phyloP scores from a whole-genome alignment of 2,113 vertebrate genomes.

The Vidua chalybeata region DNA sequence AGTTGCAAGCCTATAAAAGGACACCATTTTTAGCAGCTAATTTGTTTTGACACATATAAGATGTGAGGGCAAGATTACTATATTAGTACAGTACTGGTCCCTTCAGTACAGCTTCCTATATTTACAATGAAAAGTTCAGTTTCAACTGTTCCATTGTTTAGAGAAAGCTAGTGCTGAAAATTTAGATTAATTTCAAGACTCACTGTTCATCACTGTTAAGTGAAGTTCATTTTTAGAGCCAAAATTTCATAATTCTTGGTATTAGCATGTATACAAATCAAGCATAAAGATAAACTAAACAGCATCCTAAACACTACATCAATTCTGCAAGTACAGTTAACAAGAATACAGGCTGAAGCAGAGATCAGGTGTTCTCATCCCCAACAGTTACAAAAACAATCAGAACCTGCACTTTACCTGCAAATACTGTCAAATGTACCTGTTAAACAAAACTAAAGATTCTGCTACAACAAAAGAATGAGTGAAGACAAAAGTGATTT shows the following conservation, averaged over 20 bases:
- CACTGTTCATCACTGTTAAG: background rate
- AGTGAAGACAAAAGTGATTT: background rate
- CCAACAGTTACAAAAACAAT: background rate
- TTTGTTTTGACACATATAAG: background rate
- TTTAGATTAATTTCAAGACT: background rate
- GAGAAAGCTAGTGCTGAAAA: background rate
- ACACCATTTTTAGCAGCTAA: background rate
- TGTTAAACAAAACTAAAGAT: background rate
- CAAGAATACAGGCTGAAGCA: background rate
- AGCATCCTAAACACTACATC: background rate
- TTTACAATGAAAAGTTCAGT: background rate
- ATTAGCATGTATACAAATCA: background rate
- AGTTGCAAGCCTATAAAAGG: background rate
- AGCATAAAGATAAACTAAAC: background rate
- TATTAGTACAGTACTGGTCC: background rate
- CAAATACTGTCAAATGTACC: background rate
- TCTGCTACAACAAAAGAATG: background rate
- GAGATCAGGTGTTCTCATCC: background rate
- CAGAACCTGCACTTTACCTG: background rate
- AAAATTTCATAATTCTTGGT: background rate
- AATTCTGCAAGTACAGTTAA: background rate
- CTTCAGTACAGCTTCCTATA: background rate
- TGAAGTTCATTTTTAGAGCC: background rate
- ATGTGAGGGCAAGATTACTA: background rate
- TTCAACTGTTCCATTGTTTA: background rate